Base-by-base conservation (phyloP, 2,113 vertebrate genomes). In the Talpa occidentalis region DNA sequence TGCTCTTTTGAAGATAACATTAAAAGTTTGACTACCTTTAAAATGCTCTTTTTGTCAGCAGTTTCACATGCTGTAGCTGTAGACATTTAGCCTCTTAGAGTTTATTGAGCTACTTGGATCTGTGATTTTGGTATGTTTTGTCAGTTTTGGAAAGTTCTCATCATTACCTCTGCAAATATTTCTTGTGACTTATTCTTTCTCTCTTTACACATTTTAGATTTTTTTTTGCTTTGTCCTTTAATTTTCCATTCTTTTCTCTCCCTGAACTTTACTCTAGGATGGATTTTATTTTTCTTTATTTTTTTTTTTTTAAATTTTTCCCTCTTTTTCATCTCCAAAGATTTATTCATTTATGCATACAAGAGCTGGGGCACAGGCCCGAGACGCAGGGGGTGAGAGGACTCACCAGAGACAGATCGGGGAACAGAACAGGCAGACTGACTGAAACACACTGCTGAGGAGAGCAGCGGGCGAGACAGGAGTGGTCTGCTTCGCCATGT, bases 201-300 rank as follows among this genome's bases (percentile, higher is more conserved):
- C 32, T 60, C 59, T 62, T 79, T 84, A 91, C 44, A 72, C 11
- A 21, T 49, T 11, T 73, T 56, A 59, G 44, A 37, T 14, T n/a
- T 70, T 82, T 77, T 87, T 91, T 79, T 83, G 12, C 35, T 84
- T 90, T 81, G 62, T 81, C 35, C 30, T 86, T 89, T 66, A 47
- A 64, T 62, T 79, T 91, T 82, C n/a, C 28, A 59, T 66, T 91
- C 28, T 87, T 90, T 74, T 52, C 37, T 79, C 30, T 88, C 59
- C 56, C 16, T 59, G 32, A 78, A 28, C 12, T 88, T 88, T 78
- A 88, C 60, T 74, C 14, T 82, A 73, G 21, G 64, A 70, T 62
- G n/a, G 37, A 88, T 49, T 94, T n/a, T n/a, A n/a, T n/a, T n/a
- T n/a, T n/a, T n/a, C n/a, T n/a, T n/a, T n/a, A n/a, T n/a, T n/a